A percentile compares a stretch with the other conserved stretches of the same genome.
Conservation (phyloP, 1,140 invertebrate species). For the Cherax destructor region DNA sequence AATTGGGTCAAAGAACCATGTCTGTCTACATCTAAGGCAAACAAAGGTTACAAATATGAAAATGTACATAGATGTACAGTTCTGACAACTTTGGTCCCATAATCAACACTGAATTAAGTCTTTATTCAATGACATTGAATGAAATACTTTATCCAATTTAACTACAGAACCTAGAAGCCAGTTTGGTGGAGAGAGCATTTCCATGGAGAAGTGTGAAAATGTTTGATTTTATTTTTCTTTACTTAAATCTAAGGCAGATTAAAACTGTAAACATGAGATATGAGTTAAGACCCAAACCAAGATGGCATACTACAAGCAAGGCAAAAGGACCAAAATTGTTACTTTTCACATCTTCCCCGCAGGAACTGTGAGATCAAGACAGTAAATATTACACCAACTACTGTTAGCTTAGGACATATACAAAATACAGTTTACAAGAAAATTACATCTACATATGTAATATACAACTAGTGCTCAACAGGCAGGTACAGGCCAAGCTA, state of each 20-base stretch:
- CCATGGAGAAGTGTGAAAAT: conserved; percentile 64
- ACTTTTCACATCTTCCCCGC: conserved; percentile 54
- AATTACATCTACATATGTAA: conserved; percentile 69
- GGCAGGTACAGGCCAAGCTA: conserved; percentile 72
- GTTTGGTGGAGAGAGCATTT: conserved; percentile 59
- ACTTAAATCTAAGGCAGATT: conserved; percentile 30
- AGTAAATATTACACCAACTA: conserved; percentile 69
- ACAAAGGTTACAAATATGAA: conserved; percentile 64
- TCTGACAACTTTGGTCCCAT: conserved; percentile 54
- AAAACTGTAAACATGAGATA: conserved; percentile 32
- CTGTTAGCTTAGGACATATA: conserved; percentile 69
- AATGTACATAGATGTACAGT: conserved; percentile 69
- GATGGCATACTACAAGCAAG: conserved; percentile 56
- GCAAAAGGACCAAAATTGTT: conserved; percentile 47
- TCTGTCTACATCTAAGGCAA: conserved; percentile 63
- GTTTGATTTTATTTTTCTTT: conserved; percentile 31
- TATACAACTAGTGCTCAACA: conserved; percentile 69
- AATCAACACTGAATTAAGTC: conserved; percentile 46
- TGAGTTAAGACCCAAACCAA: conserved; percentile 52
- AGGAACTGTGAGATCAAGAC: conserved; percentile 67
- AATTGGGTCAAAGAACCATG: conserved; percentile 56
- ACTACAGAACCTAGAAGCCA: conserved; percentile 60
- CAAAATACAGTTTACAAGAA: conserved; percentile 71
- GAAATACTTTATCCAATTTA: conserved; percentile 21
- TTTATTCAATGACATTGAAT: conserved; percentile 8